Conservation (phyloP, 2,113 vertebrate species). For the Oncorhynchus nerka region DNA sequence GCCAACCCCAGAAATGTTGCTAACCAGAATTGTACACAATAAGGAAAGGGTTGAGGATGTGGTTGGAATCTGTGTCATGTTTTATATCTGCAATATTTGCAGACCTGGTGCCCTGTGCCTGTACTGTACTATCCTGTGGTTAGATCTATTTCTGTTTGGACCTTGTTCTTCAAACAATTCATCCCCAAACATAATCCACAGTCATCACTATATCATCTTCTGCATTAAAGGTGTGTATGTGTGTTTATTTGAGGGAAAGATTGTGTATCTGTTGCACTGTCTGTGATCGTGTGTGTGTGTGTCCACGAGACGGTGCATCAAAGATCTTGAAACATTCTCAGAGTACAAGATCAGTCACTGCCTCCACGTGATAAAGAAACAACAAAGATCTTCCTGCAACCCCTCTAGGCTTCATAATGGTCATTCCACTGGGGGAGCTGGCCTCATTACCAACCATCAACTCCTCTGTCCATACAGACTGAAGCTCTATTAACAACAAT, state of each 20-base stretch:
- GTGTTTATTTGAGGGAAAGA: too few species aligned
- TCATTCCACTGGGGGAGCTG: too few species aligned
- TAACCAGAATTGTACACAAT: conserved; percentile 4
- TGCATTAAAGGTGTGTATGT: not conserved
- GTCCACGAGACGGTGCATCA: too few species aligned
- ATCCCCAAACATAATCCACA: too few species aligned
- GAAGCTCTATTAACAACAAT: too few species aligned
- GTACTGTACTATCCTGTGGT: not conserved
- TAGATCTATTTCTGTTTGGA: not conserved
- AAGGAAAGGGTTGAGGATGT: not conserved
- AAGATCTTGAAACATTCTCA: too few species aligned
- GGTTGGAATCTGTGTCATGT: conserved; percentile 1
- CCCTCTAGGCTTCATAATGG: too few species aligned
- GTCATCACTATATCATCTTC: not conserved
- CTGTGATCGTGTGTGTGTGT: not conserved
- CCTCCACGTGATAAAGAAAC: too few species aligned
- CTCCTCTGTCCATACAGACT: too few species aligned
- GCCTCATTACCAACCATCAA: too few species aligned
- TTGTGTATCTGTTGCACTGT: not conserved
- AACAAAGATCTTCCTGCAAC: too few species aligned
- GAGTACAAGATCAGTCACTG: too few species aligned
- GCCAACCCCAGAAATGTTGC: conserved; percentile 39
- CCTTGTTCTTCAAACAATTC: not conserved
- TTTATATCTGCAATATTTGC: conserved; percentile 9
- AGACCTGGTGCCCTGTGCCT: not conserved